phyloP scores from a whole-genome alignment of 2,888 invertebrate species.

The Agrotis puta region DNA sequence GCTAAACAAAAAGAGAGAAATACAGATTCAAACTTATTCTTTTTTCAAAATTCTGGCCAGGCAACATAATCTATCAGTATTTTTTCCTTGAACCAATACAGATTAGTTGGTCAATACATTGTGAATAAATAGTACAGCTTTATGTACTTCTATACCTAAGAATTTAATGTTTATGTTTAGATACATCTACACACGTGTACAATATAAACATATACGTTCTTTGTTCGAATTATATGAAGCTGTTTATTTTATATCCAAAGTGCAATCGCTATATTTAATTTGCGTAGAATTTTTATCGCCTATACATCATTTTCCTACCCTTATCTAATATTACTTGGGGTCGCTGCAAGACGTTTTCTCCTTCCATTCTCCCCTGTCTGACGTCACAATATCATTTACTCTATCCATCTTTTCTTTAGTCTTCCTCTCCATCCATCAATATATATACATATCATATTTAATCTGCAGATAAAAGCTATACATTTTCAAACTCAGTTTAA shows the following conservation, averaged over 20 bases:
- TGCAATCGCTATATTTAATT: not conserved
- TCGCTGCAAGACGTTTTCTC: no score
- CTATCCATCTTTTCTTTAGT: no score
- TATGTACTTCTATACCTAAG: not conserved
- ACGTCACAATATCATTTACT: no score
- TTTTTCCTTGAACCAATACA: constrained; percentile 1
- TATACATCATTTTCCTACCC: not conserved
- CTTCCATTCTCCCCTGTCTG: not conserved
- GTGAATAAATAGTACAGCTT: constrained; percentile 11
- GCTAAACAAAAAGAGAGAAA: no score
- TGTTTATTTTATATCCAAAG: not conserved
- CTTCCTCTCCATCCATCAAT: no score
- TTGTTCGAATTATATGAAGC: constrained; percentile 25
- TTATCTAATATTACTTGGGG: no score
- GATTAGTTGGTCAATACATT: constrained; percentile 25
- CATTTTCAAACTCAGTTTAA: not conserved
- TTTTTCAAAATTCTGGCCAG: no score
- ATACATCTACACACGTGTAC: constrained; percentile 39
- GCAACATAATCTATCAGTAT: not conserved
- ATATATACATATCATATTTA: no score
- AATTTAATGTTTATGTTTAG: constrained; percentile 20
- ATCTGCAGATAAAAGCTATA: not conserved
- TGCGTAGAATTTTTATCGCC: not conserved
- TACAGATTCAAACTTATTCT: no score
- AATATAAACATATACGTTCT: constrained; percentile 13